These are phyloP conservation scores for Muscicapa striata DNA, from an alignment of 2,797 vertebrate species.

Conservation along the genomic window DNA sequence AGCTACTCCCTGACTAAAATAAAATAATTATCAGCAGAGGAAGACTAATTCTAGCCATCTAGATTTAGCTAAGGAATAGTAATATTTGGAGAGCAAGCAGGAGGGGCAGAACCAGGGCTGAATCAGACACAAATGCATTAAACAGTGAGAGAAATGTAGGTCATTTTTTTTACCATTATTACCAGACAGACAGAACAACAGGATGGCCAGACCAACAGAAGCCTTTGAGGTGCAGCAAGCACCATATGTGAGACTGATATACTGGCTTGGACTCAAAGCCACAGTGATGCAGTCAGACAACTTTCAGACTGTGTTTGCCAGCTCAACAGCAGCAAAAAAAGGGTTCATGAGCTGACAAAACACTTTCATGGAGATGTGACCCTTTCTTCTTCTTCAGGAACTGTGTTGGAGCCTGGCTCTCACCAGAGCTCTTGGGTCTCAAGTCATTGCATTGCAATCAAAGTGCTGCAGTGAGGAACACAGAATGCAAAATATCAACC, in stretches of 20 bases:
- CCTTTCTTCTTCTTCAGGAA: neutral
- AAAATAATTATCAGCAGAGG: neutral
- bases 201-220: neutral
- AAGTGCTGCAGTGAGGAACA: neutral
- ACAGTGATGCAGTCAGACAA: neutral
- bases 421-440: neutral
- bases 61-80: slow-evolving; percentile 11
- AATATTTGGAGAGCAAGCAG: neutral
- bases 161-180: neutral
- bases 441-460: neutral
- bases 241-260: neutral
- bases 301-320: neutral
- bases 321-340: neutral
- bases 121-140: neutral
- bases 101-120: neutral
- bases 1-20: slow-evolving; percentile 43
- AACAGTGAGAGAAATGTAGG: neutral
- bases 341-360: neutral
- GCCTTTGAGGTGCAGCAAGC: rapidly evolving
- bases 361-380: neutral
- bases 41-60: neutral
- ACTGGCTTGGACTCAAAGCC: neutral
- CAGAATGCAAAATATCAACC: rapidly evolving
- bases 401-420: neutral
- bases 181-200: neutral